phyloP scores from a whole-genome alignment of 30 jellyfish, hydroid and myxozoan species.

The Clytia hemisphaerica region DNA sequence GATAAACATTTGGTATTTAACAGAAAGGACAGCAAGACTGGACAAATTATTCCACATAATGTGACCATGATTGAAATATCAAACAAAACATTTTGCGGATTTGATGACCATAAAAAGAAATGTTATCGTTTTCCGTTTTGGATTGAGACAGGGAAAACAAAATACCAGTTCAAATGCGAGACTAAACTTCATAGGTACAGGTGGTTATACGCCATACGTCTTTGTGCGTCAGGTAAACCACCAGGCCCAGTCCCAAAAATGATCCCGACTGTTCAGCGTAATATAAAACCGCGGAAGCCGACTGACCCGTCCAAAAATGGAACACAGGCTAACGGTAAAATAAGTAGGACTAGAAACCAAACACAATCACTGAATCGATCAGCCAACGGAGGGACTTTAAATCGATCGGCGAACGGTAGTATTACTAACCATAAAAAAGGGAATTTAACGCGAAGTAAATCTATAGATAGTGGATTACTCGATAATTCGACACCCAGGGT shows the following conservation, averaged over 20 bases:
- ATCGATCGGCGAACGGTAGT: too few relatives aligned
- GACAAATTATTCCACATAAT: conserved; percentile 52
- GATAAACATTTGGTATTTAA: conserved; percentile 42
- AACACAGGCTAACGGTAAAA: too few relatives aligned
- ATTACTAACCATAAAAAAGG: too few relatives aligned
- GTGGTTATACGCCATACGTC: conserved; percentile 88
- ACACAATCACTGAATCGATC: too few relatives aligned
- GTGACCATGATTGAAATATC: conserved; percentile 59
- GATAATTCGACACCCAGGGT: too few relatives aligned
- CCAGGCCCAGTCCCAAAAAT: conserved; percentile 87
- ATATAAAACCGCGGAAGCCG: conserved; percentile 1
- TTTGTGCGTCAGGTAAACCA: conserved; percentile 64
- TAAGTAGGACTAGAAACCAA: too few relatives aligned
- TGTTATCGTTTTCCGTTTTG: conserved; percentile 94
- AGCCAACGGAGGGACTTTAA: too few relatives aligned
- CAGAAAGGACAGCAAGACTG: conserved; percentile 55
- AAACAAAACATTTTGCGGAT: conserved; percentile 52
- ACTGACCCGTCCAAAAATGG: neutral
- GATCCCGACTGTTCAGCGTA: conserved; percentile 47
- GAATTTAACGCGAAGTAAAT: too few relatives aligned
- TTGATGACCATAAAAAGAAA: conserved; percentile 40
- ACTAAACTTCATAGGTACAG: conserved; percentile 92
- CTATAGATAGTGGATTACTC: too few relatives aligned
- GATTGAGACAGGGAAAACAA: conserved; percentile 55
- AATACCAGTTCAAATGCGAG: conserved; percentile 75